A percentile compares a stretch with the other conserved stretches of the same genome.
These are phyloP conservation scores for Rhizomys pruinosus DNA, from an alignment of 2,113 vertebrate species.

Conservation along the genomic window DNA sequence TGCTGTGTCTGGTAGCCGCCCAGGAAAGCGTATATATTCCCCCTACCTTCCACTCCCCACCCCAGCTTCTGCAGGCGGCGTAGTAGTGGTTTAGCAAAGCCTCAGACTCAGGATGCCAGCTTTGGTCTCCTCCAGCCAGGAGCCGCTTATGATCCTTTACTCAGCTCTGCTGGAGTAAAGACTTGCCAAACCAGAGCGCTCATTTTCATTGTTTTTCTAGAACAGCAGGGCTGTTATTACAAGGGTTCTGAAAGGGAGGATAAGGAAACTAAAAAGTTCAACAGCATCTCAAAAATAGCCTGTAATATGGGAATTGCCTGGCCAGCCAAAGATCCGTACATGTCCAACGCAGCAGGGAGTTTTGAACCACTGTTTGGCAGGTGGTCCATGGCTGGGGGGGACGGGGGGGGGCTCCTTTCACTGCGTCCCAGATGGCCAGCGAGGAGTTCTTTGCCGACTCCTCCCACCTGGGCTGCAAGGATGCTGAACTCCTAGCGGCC, in stretches of 20 bases:
- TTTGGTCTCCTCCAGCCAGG: background rate
- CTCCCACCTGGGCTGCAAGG: background rate
- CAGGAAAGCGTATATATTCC: background rate
- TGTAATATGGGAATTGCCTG: background rate
- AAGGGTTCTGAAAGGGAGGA: background rate
- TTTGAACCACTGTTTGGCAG: background rate
- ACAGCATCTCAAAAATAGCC: background rate
- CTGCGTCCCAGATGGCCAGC: background rate
- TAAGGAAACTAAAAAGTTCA: background rate
- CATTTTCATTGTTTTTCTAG: background rate
- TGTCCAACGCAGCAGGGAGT: background rate
- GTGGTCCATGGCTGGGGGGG: no score
- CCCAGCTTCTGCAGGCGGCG: background rate
- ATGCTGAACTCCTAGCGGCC: no score
- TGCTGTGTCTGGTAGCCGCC: background rate
- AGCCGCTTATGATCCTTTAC: background rate
- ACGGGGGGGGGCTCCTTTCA: background rate
- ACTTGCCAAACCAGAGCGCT: background rate
- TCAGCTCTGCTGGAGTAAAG: background rate
- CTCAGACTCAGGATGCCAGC: fast-evolving
- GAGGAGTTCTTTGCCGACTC: background rate
- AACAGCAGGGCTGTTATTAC: slow-evolving; percentile 16
- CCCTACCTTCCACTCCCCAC: background rate
- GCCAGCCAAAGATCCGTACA: background rate
- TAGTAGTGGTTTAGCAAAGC: background rate